Base-by-base conservation (phyloP, 2,113 vertebrate genomes). In the Pteropus alecto region DNA sequence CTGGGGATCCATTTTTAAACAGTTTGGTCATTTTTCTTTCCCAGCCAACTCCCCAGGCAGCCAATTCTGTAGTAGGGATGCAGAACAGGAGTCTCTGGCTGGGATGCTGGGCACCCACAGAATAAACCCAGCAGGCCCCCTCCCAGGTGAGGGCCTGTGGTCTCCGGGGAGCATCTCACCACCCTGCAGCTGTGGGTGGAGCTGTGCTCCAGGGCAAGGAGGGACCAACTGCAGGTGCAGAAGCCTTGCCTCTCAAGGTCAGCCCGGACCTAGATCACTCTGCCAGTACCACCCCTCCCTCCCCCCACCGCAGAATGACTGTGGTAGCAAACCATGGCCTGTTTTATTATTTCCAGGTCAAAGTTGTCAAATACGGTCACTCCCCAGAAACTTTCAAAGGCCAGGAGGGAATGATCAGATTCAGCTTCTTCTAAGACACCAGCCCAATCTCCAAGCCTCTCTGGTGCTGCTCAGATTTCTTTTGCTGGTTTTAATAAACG, bases 131-230 rank as follows among this genome's bases (percentile, higher is more conserved):
- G 5, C 48, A 15, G 3, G 5, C 19, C 5, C 33, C 30, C 30
- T 30, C 68, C 63, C 28, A 54, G 38, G 61, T 22, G 13, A 60
- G 41, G 10, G 11, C 48, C 11, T 4, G 24, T 15, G 10, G 26
- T 18, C 10, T 30, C 77, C 10, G 28, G 22, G 6, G 30, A 33
- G 24, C 46, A 35, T 63, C 82, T 74, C 26, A 22, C 48, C 61
- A 2, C 30, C n/a, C 60, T 0, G 1, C 65, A 43, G 78, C 35
- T 35, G 1, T 11, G 0, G 0, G 12, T 0, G 0, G 35, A 10
- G 11, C 60, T 30, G 19, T 0, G 65, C 68, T 71, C 60, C 51
- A 1, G 89, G 0, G 46, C 11, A 4, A 46, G 38, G 3, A 73
- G 12, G 51, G 70, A 61, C 65, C 15, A 15, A 4, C 2, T 0